These are phyloP conservation scores for Eristalis tenax DNA, from an alignment of 2,888 invertebrate species.

Conservation along the genomic window DNA sequence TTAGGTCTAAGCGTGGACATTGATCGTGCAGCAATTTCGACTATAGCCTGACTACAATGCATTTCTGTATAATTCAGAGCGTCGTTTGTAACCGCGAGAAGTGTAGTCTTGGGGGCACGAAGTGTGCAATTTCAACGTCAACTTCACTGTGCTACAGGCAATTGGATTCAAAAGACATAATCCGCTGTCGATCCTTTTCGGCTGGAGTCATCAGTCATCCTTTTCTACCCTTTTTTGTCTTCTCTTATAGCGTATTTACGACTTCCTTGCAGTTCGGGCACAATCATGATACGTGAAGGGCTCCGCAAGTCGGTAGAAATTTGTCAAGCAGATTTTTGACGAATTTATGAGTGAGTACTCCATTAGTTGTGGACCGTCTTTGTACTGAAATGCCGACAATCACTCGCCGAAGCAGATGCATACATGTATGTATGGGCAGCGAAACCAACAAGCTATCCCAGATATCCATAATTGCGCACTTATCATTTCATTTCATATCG, in stretches of 20 bases:
- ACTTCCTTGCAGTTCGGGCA: slow-evolving; percentile 43
- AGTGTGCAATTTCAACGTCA: slow-evolving; percentile 21
- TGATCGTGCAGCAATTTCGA: slow-evolving; percentile 58
- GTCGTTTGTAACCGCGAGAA: slow-evolving; percentile 5
- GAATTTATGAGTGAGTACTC: slow-evolving; percentile 69
- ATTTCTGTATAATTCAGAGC: neutral
- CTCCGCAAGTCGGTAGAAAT: slow-evolving; percentile 60
- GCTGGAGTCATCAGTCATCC: slow-evolving; percentile 53
- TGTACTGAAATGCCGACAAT: slow-evolving; percentile 39
- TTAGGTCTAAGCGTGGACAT: slow-evolving; percentile 41
- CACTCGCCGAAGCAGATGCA: neutral
- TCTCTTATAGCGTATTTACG: slow-evolving; percentile 33
- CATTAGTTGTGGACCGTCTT: slow-evolving; percentile 8
- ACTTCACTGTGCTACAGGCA: neutral
- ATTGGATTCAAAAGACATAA: neutral
- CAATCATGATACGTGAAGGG: slow-evolving; percentile 9
- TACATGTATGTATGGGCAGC: slow-evolving; percentile 20
- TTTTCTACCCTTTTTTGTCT: slow-evolving; percentile 7
- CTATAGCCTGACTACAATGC: slow-evolving; percentile 35
- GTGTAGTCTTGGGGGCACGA: slow-evolving; percentile 7
- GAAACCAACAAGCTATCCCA: slow-evolving; percentile 27
- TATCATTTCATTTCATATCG: slow-evolving; percentile 12
- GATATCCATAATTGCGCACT: slow-evolving; percentile 30
- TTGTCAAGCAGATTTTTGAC: slow-evolving; percentile 72
- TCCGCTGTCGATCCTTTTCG: slow-evolving; percentile 8